These are phyloP conservation scores for Sphenopsis melanotis DNA, from an alignment of 2,797 vertebrate species.

Conservation along the genomic window DNA sequence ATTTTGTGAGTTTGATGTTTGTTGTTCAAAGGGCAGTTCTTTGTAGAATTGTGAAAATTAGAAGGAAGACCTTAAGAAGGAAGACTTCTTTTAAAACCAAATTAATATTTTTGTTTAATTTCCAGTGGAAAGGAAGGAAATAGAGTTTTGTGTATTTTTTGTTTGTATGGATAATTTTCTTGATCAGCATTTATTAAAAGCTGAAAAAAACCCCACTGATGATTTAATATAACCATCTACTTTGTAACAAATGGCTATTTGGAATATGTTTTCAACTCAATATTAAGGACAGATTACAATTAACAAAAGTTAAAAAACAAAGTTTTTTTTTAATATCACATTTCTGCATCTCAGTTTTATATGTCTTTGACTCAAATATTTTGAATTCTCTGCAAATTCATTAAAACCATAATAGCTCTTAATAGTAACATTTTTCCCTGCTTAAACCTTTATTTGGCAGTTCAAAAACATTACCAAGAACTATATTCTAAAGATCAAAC, in stretches of 20 bases:
- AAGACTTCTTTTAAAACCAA: neutral
- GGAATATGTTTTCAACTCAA: neutral
- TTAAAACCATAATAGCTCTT: neutral
- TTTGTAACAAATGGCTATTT: neutral
- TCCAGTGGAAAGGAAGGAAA: neutral
- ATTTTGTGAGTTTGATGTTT: neutral
- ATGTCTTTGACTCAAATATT: neutral
- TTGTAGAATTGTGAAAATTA: neutral
- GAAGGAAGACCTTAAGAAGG: neutral
- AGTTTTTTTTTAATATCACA: neutral
- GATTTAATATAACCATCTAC: neutral
- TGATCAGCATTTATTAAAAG: slow-evolving; percentile 1
- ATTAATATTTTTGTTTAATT: neutral
- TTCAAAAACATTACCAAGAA: neutral
- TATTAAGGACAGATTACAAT: slow-evolving; percentile 1
- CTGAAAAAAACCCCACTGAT: neutral
- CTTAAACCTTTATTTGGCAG: neutral
- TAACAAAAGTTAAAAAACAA: neutral
- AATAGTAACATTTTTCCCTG: neutral
- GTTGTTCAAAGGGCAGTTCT: neutral
- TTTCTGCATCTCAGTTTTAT: neutral
- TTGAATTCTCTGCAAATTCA: neutral
- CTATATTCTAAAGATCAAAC: neutral
- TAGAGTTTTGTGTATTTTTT: neutral
- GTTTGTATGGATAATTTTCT: neutral